These are phyloP conservation scores for Psittacus erithacus DNA, from an alignment of 2,113 vertebrate species.

Conservation along the genomic window DNA sequence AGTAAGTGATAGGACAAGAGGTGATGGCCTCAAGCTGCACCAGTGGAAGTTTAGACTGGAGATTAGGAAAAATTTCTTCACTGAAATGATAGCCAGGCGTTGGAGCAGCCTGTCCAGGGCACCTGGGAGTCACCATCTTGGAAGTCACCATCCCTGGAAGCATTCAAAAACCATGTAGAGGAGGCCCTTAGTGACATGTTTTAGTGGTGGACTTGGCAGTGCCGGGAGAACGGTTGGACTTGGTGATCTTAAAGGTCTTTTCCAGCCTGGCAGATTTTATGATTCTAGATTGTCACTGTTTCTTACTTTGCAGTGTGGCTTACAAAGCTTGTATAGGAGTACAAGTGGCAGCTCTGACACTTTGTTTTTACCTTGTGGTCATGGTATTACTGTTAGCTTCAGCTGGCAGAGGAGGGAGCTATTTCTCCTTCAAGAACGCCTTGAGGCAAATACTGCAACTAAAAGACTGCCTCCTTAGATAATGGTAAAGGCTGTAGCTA, in stretches of 20 bases:
- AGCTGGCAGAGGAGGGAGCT: neutral
- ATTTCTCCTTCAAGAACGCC: neutral
- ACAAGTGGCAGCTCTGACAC: neutral
- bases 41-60: neutral
- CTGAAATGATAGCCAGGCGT: neutral
- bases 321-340: neutral
- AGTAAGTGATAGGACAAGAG: neutral
- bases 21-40: neutral
- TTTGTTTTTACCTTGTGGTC: neutral
- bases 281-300: neutral
- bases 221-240: neutral
- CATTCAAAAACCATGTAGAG: neutral
- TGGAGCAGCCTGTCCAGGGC: neutral
- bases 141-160: neutral
- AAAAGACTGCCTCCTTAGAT: neutral
- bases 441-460: neutral
- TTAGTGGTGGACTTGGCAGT: neutral
- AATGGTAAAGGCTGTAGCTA: neutral
- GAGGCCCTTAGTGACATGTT: neutral
- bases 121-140: neutral
- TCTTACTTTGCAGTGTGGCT: neutral
- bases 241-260: neutral
- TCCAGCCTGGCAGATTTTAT: neutral
- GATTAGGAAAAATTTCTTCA: neutral
- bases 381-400: neutral